Base-by-base conservation (phyloP, 2,113 vertebrate species). In the Pygoscelis adeliae region DNA sequence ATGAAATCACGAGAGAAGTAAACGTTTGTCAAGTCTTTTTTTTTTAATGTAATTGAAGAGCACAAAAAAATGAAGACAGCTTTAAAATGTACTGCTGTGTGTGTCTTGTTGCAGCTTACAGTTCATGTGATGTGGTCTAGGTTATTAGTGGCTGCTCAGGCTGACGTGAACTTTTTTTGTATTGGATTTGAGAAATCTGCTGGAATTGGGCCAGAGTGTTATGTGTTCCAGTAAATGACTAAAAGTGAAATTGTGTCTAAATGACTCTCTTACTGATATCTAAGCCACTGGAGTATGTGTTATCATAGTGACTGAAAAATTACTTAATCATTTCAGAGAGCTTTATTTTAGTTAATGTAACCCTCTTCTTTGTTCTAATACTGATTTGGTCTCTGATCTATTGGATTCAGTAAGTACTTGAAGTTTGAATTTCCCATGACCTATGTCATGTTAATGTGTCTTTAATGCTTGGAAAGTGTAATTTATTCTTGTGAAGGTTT, bases 151-250 rank as follows among this genome's bases (percentile, higher is more conserved):
- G 36, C 53, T 89, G 72, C 61, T 55, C 34, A 63, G 52, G 19
- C 83, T 70, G 62, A 70, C 14, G 6, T 38, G 62, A 25, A 4
- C 38, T 36, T 65, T 67, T 92, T 89, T 76, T 59, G 19, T 53
- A 61, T 67, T 88, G 92, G 61, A 90, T 94, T 89, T 38, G 93
- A 97, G 80, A 77, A 93, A 94, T 97, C 88, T 92, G 93, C 81
- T 97, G 94, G 94, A 96, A 62, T 93, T 90, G 78, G 42, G 71
- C 96, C 95, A 94, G 87, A 74, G 52, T 26, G 83, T 94, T 85
- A 80, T 91, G 72, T 72, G 22, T 97, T 98, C 74, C 90, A 96
- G 71, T 97, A 97, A 97, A 97, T 94, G 90, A 59, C 82, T 96
- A 95, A 50, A 97, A 95, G 71, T 87, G 90, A 95, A 96, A 93